Evolutionary conservation across 2,888 invertebrate genomes (phyloP).

Genomic region (Tubiluchus corallicola): DNA sequence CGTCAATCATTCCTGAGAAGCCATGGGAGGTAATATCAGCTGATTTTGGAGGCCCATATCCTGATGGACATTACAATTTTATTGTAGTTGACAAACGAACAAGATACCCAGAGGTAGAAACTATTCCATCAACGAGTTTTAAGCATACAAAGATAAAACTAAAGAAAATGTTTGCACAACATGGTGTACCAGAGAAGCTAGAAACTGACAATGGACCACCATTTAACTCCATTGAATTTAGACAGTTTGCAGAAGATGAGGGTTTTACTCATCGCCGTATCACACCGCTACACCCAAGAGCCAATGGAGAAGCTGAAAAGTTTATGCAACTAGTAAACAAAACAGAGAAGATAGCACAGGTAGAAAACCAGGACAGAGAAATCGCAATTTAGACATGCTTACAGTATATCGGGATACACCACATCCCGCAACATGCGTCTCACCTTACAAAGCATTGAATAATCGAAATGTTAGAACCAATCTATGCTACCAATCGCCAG

Average conservation of each 20-base stretch:
- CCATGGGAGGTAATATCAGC: background rate
- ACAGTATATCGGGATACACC: too few species aligned
- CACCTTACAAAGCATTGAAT: too few species aligned
- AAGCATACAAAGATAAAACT: slow-evolving; percentile 6
- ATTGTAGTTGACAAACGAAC: slow-evolving; percentile 10
- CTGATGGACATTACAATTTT: slow-evolving; percentile 10
- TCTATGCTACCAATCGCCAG: too few species aligned
- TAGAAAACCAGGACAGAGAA: too few species aligned
- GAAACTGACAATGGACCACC: slow-evolving; percentile 10
- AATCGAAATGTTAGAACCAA: too few species aligned
- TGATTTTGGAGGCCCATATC: background rate
- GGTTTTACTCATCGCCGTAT: background rate
- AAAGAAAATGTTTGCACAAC: slow-evolving; percentile 10
- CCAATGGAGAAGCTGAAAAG: background rate
- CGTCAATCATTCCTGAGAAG: background rate
- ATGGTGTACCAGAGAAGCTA: slow-evolving; percentile 6
- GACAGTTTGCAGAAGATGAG: background rate
- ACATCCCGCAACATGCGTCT: too few species aligned
- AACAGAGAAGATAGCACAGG: too few species aligned
- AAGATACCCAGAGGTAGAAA: slow-evolving; percentile 9
- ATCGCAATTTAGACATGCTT: too few species aligned
- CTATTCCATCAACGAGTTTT: slow-evolving; percentile 5
- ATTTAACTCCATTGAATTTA: slow-evolving; percentile 10
- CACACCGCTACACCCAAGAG: background rate
- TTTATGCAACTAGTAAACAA: too few species aligned